These are phyloP conservation scores for Amorpha juglandis DNA, from an alignment of 2,888 invertebrate species.

Conservation along the genomic window DNA sequence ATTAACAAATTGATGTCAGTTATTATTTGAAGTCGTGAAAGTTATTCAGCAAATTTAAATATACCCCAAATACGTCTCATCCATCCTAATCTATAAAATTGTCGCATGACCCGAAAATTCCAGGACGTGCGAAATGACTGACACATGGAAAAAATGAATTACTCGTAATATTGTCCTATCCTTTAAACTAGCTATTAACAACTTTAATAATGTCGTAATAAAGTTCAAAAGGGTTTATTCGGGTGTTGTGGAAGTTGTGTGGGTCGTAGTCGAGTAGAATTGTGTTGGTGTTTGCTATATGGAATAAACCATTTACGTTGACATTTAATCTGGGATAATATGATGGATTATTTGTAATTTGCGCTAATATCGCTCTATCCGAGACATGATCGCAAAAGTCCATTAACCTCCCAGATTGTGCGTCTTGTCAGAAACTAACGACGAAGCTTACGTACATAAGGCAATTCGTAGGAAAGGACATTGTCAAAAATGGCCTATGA, in stretches of 20 bases:
- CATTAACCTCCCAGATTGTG: neutral
- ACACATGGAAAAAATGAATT: conserved; percentile 32
- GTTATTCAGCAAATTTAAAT: neutral
- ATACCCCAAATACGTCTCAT: neutral
- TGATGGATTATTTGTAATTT: conserved; percentile 21
- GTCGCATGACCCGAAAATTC: conserved; percentile 35
- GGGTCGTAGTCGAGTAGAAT: conserved; percentile 62
- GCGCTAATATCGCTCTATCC: conserved; percentile 1
- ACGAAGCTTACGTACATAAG: too few species aligned
- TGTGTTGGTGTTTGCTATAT: conserved; percentile 72
- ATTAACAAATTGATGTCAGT: neutral
- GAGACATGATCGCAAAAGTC: neutral
- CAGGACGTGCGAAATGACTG: conserved; percentile 30
- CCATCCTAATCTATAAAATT: conserved; percentile 34
- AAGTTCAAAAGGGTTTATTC: conserved; percentile 50
- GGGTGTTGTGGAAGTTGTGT: conserved; percentile 34
- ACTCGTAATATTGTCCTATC: conserved; percentile 41
- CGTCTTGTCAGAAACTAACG: neutral
- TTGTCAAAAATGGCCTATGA: too few species aligned
- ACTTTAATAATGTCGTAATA: conserved; percentile 4
- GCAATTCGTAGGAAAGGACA: neutral
- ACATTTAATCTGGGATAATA: conserved; percentile 48
- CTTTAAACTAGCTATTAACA: conserved; percentile 33
- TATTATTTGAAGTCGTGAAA: neutral
- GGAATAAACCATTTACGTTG: conserved; percentile 75